A percentile compares a stretch with the other conserved stretches of the same genome.
Evolutionary conservation across 2,888 invertebrate species (phyloP).

Genomic region (Vandiemenella viatica): DNA sequence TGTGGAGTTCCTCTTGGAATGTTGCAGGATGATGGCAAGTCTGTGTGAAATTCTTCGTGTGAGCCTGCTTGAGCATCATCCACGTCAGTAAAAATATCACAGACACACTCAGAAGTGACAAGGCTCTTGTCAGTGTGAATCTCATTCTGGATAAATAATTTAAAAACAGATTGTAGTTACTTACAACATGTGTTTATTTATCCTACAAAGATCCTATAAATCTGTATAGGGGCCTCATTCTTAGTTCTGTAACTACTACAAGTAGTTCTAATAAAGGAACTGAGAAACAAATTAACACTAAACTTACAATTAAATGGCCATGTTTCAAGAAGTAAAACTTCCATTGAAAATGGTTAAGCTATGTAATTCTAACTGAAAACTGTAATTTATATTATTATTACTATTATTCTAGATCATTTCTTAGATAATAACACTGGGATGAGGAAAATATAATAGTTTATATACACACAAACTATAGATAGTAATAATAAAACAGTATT

Average conservation of each 20-base stretch:
- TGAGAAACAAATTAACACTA: too few relatives aligned
- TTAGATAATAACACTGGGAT: too few relatives aligned
- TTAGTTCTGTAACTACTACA: too few relatives aligned
- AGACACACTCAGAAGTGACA: slow-evolving; percentile 18
- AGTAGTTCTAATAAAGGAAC: too few relatives aligned
- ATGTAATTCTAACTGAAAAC: neutral
- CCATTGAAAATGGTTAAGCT: neutral
- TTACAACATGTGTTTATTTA: neutral
- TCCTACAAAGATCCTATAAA: too few relatives aligned
- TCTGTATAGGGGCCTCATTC: too few relatives aligned
- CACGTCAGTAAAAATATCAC: slow-evolving; percentile 20
- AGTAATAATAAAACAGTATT: too few relatives aligned
- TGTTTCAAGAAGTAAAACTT: neutral
- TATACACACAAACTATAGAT: too few relatives aligned
- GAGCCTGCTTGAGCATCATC: slow-evolving; percentile 20
- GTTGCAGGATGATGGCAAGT: slow-evolving; percentile 24
- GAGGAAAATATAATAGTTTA: too few relatives aligned
- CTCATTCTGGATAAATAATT: slow-evolving; percentile 19
- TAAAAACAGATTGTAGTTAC: neutral
- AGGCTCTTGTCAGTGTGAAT: slow-evolving; percentile 20
- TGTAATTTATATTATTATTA: too few relatives aligned
- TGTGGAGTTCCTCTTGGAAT: slow-evolving; percentile 24
- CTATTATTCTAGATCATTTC: too few relatives aligned
- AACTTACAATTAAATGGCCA: neutral
- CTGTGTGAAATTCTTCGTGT: slow-evolving; percentile 19